These are phyloP conservation scores for Stomatorhinus walkeri DNA, from an alignment of 2,797 vertebrate species.

Conservation along the genomic window DNA sequence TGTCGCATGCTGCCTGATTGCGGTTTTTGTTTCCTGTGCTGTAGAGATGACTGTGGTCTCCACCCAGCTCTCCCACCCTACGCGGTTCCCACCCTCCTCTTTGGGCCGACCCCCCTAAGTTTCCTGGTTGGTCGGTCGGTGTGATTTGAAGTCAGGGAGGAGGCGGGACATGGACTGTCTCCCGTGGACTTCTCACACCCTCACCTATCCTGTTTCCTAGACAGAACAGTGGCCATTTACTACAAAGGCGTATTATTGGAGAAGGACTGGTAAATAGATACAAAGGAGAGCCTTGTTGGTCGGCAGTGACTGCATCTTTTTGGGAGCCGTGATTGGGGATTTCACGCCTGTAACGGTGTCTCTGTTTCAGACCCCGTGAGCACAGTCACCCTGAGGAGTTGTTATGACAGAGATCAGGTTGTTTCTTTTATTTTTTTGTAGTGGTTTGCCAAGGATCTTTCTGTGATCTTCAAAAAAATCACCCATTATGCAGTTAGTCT, in stretches of 20 bases:
- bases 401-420: conserved; percentile 28
- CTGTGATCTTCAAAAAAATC: neutral
- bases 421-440: conserved; percentile 21
- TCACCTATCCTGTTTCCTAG: neutral
- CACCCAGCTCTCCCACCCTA: neutral
- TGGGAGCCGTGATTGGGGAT: conserved; percentile 12
- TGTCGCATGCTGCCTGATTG: neutral
- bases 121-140: neutral
- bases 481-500: neutral
- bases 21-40: neutral
- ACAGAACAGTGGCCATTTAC: neutral
- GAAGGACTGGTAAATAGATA: conserved; percentile 26
- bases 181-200: neutral
- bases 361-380: neutral
- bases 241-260: conserved; percentile 3
- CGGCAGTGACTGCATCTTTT: neutral
- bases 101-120: neutral
- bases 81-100: neutral
- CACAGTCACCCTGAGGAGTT: conserved; percentile 24
- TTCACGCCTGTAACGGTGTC: conserved; percentile 5
- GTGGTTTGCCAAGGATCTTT: conserved; percentile 2
- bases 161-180: neutral
- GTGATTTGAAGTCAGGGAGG: neutral
- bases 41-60: neutral
- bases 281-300: conserved; percentile 20